Percentiles rank a stretch among this genome's conserved stretches.
Conservation (phyloP, 2,888 invertebrate genomes). For the Pantelozetes paolii region DNA sequence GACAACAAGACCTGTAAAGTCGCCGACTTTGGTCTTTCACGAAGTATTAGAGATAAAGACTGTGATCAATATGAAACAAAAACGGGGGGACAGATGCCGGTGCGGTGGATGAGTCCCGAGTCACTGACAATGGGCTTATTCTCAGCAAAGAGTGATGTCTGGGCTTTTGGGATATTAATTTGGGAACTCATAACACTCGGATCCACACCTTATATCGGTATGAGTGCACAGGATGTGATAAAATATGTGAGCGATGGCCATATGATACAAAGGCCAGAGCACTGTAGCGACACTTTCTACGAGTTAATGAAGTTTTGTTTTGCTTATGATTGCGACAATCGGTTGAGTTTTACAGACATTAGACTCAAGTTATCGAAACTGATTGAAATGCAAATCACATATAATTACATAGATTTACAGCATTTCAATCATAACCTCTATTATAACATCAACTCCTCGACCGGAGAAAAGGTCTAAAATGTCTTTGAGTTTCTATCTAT, state of each 20-base stretch:
- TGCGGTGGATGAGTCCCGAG: slow-evolving; percentile 83
- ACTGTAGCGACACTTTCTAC: slow-evolving; percentile 69
- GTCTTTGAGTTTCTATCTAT: background rate
- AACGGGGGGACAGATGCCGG: slow-evolving; percentile 53
- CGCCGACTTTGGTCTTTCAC: slow-evolving; percentile 88
- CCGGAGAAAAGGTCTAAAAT: slow-evolving; percentile 42
- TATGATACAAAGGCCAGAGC: slow-evolving; percentile 70
- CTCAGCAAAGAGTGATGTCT: slow-evolving; percentile 75
- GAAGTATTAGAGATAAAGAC: slow-evolving; percentile 73
- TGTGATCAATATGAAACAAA: slow-evolving; percentile 53
- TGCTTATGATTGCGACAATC: slow-evolving; percentile 66
- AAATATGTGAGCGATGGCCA: slow-evolving; percentile 72
- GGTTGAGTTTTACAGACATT: slow-evolving; percentile 67
- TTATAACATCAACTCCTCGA: slow-evolving; percentile 42
- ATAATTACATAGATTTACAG: slow-evolving; percentile 65
- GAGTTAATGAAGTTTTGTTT: slow-evolving; percentile 61
- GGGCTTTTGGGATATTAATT: slow-evolving; percentile 78
- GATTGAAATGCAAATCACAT: slow-evolving; percentile 42
- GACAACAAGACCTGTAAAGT: slow-evolving; percentile 78
- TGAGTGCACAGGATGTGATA: slow-evolving; percentile 77
- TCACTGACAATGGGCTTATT: slow-evolving; percentile 71
- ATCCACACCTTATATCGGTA: slow-evolving; percentile 77
- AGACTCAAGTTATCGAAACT: slow-evolving; percentile 49
- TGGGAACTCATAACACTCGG: slow-evolving; percentile 85
- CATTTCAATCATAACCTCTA: slow-evolving; percentile 58